Percentiles rank a stretch among this genome's conserved stretches.
These are phyloP conservation scores for Aphaenogaster rudis DNA, from an alignment of 1,140 invertebrate species.

Conservation along the genomic window DNA sequence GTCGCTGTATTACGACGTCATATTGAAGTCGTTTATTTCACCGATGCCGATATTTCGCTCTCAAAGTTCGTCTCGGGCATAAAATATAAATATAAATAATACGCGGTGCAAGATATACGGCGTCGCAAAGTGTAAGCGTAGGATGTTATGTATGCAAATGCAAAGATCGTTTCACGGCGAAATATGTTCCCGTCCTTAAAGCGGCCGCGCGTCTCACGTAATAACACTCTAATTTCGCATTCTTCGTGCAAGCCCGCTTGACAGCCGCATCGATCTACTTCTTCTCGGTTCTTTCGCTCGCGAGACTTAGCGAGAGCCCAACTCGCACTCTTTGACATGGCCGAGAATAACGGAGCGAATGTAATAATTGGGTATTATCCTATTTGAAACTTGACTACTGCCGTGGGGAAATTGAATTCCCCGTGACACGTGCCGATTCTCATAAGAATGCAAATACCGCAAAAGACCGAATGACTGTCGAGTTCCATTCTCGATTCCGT, in stretches of 20 bases:
- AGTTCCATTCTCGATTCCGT: neutral
- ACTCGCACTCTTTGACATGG: conserved; percentile 39
- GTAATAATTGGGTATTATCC: conserved; percentile 73
- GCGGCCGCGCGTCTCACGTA: conserved; percentile 28
- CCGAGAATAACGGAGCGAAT: conserved; percentile 37
- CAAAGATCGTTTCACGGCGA: conserved; percentile 61
- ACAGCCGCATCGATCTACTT: conserved; percentile 69
- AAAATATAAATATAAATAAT: conserved; percentile 61
- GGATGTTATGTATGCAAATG: conserved; percentile 69
- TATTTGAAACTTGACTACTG: conserved; percentile 68
- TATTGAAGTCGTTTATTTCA: conserved; percentile 34
- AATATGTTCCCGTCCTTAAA: conserved; percentile 60
- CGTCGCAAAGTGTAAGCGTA: conserved; percentile 31
- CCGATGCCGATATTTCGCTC: conserved; percentile 38
- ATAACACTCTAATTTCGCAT: conserved; percentile 73
- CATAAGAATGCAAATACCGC: conserved; percentile 71
- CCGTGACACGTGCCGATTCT: conserved; percentile 55
- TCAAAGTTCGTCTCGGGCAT: conserved; percentile 26
- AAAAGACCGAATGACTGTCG: neutral
- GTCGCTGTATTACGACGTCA: neutral
- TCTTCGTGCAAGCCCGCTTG: conserved; percentile 58
- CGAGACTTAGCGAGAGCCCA: conserved; percentile 20
- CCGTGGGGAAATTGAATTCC: conserved; percentile 71
- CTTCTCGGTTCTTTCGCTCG: conserved; percentile 21
- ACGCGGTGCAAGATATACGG: conserved; percentile 21